Conservation (phyloP, 2,797 vertebrate genomes). For the Natrix natrix region DNA sequence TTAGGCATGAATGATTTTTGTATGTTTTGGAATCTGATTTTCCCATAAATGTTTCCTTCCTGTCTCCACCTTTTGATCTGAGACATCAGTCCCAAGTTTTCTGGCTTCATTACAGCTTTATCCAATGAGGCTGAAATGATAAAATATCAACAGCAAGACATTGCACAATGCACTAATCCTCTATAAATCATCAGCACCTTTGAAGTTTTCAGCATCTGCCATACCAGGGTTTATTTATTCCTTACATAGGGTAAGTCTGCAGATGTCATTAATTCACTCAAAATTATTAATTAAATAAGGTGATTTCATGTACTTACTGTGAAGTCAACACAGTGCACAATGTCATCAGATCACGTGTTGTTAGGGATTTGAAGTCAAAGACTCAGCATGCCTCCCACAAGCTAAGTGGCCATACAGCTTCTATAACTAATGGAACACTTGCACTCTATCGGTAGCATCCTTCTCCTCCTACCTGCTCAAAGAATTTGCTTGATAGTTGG, state of each 20-base stretch:
- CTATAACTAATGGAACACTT: background rate
- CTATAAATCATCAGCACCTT: conserved; percentile 43
- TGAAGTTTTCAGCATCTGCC: conserved; percentile 24
- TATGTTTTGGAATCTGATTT: background rate
- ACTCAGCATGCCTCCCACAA: conserved; percentile 16
- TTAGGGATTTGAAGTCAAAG: conserved; percentile 27
- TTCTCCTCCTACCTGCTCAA: background rate
- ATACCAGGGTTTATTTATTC: conserved; percentile 43
- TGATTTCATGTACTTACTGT: conserved; percentile 23
- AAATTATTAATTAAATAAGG: conserved; percentile 45
- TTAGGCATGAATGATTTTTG: background rate
- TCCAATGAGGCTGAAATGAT: conserved; percentile 30
- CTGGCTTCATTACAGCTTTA: conserved; percentile 12
- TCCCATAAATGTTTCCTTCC: background rate
- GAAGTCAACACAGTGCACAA: conserved; percentile 29
- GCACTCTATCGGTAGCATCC: background rate
- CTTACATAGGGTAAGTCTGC: conserved; percentile 25
- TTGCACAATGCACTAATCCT: background rate
- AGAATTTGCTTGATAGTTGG: background rate
- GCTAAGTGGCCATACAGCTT: conserved; percentile 21
- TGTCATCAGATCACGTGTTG: conserved; percentile 32
- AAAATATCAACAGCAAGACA: conserved; percentile 37
- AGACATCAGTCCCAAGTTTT: conserved; percentile 1
- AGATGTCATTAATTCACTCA: conserved; percentile 29
- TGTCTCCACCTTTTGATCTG: background rate